phyloP scores from a whole-genome alignment of 2,888 invertebrate genomes.

The Clivina fossor region DNA sequence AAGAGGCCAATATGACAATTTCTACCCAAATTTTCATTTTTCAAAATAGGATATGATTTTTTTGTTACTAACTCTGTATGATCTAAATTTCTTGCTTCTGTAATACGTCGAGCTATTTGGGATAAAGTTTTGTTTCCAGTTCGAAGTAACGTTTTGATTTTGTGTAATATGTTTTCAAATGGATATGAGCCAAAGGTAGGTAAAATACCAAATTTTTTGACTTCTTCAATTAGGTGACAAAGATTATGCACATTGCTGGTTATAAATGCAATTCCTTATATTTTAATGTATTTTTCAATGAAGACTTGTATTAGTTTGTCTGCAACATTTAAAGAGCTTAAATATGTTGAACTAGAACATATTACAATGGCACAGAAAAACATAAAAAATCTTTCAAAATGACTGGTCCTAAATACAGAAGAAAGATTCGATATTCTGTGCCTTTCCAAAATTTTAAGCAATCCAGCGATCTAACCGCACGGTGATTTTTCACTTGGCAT shows the following conservation, averaged over 20 bases:
- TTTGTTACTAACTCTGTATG: not conserved
- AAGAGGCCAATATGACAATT: slow-evolving; percentile 9
- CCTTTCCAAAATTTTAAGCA: slow-evolving; percentile 36
- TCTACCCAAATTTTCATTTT: slow-evolving; percentile 7
- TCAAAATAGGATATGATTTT: slow-evolving; percentile 4
- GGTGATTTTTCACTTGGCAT: slow-evolving; percentile 37
- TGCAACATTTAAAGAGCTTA: slow-evolving; percentile 18
- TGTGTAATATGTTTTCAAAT: too few species aligned
- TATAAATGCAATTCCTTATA: slow-evolving; percentile 44
- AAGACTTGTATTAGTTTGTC: slow-evolving; percentile 22
- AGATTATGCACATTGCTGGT: slow-evolving; percentile 47
- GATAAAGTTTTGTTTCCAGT: too few species aligned
- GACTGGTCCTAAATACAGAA: slow-evolving; percentile 33
- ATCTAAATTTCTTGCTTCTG: slow-evolving; percentile 4
- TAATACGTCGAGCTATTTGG: slow-evolving; percentile 19
- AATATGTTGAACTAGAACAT: slow-evolving; percentile 2
- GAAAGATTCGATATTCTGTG: slow-evolving; percentile 35
- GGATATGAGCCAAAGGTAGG: too few species aligned
- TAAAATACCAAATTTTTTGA: too few species aligned
- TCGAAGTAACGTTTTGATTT: too few species aligned
- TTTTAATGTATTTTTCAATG: slow-evolving; percentile 28
- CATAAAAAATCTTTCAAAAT: slow-evolving; percentile 7
- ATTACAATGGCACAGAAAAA: slow-evolving; percentile 10
- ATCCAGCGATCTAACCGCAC: slow-evolving; percentile 35
- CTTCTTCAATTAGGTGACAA: too few species aligned